Base-by-base conservation (phyloP, 1,140 invertebrate species). In the Drosophila sproati region DNA sequence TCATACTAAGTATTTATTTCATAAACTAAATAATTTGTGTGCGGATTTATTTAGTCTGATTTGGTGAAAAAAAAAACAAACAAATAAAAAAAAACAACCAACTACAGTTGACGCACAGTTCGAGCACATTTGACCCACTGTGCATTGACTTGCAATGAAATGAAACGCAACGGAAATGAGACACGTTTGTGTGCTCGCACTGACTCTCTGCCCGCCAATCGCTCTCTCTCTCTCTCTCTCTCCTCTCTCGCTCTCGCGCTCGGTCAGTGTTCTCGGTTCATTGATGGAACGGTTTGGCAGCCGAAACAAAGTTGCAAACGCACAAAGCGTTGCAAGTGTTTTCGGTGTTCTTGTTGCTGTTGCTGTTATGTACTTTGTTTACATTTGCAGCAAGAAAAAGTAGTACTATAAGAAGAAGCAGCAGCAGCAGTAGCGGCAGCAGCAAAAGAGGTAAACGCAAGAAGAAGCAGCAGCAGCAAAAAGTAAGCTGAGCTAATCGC, bases 281-380 rank as follows among this genome's bases (percentile, higher is more conserved):
- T 86, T 81, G 71, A 86, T 82, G 83, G 66, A 88, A 87, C 83
- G 68, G 68, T 80, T 82, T 72, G 77, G 59, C 66, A 82, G 71
- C 45, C 51, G 83, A 60, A 88, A 82, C 82, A 79, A 76, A 75
- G 54, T 57, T 67, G 10, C 43, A 35, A 54, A 37, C 63, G 64
- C 64, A 69, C 50, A 50, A 73, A 61, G 68, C 68, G 73, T 71
- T 75, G 72, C 67, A 74, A 74, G 64, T 69, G 71, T 61, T 56
- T 10, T 56, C 8, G 3, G 28, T 43, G 39, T 55, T 54, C 34
- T 51, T 41, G 39, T 55, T 64, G 34, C 32, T 37, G 39, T n/a
- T 54, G 48, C 32, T 62, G 28, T 32, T 47, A 48, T 34, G 35
- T n/a, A 43, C 64, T 68, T 60, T 73, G 73, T 76, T 75, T 76